These are phyloP conservation scores for Eutolmus rufibarbis DNA, from an alignment of 2,888 invertebrate genomes.

Conservation along the genomic window DNA sequence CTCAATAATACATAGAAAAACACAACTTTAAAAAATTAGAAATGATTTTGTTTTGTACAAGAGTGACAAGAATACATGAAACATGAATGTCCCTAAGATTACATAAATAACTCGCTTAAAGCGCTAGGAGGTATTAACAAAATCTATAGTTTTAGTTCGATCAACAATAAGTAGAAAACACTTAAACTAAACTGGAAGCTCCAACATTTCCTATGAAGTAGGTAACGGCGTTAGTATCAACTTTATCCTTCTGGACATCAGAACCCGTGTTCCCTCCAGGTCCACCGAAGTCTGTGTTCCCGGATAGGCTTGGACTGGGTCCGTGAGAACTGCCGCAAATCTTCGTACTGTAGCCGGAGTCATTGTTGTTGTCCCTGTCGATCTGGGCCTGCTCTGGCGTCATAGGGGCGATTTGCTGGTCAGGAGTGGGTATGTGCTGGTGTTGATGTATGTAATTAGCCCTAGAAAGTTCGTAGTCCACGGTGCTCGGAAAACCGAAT, in stretches of 20 bases:
- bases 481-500: conserved; percentile 38
- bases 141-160: background rate
- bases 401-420: conserved; percentile 47
- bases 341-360: conserved; percentile 86
- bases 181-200: conserved; percentile 73
- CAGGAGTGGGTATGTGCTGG: conserved; percentile 46
- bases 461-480: conserved; percentile 48
- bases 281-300: conserved; percentile 53
- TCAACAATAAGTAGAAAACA: conserved; percentile 21
- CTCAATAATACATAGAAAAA: background rate
- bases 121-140: background rate
- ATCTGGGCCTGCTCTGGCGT: conserved; percentile 57
- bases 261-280: conserved; percentile 24
- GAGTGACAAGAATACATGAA: background rate
- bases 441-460: conserved; percentile 40
- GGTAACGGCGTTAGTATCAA: conserved; percentile 46
- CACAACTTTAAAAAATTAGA: background rate
- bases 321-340: conserved; percentile 81
- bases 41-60: background rate
- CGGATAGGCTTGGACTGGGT: conserved; percentile 77
- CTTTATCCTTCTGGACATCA: background rate
- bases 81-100: background rate
- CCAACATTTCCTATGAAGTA: conserved; percentile 62
- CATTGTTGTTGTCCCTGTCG: conserved; percentile 77
- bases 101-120: background rate